Evolutionary conservation across 2,113 vertebrate species (phyloP), one percentile per base, ranked within the genome.

Genomic region (Nestor notabilis): DNA sequence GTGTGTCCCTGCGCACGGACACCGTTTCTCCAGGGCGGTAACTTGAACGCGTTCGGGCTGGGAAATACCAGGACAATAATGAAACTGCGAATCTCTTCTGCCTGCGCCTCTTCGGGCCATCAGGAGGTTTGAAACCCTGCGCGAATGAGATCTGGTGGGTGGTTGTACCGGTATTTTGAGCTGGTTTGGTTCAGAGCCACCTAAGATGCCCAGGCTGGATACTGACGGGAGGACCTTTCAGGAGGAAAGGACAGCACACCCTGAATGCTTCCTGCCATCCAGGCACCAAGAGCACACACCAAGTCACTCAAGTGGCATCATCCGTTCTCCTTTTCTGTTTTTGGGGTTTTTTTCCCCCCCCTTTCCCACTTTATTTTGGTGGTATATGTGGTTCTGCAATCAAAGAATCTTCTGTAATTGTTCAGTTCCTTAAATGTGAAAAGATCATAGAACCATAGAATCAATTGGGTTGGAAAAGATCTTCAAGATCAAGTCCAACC

Each of bases 41-140:
- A 69, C 95, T 83, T 35, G 68, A 86, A 52, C 2, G 74, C 27
- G 2, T 65, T 65, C 2, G 5, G 33, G 41, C 64, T 89, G 83
- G 91, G 93, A 89, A 20, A 71, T 46, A 8, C 60, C 6, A 33
- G 66, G 65, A 53, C 52, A 52, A 37, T 65, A 68, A 90, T 53
- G 63, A 47, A 76, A 41, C 78, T 18, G 64, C 29, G 56, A 21
- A 25, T 92, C 77, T 78, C 81, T 86, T 78, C 81, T 86, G 77
- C 63, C 89, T 37, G 41, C 28, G 87, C 69, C 66, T 91, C 58
- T 77, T 81, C 52, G 69, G 91, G 39, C 74, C 4, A 6, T 63
- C 69, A 74, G 28, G 87, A 78, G 68, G 37, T 96, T 68, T 71
- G 55, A 77, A 95, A 92, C 50, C 43, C 80, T 47, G 88, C 6